Base-by-base conservation (phyloP, 2,113 vertebrate genomes). In the Pontoporia blainvillei region DNA sequence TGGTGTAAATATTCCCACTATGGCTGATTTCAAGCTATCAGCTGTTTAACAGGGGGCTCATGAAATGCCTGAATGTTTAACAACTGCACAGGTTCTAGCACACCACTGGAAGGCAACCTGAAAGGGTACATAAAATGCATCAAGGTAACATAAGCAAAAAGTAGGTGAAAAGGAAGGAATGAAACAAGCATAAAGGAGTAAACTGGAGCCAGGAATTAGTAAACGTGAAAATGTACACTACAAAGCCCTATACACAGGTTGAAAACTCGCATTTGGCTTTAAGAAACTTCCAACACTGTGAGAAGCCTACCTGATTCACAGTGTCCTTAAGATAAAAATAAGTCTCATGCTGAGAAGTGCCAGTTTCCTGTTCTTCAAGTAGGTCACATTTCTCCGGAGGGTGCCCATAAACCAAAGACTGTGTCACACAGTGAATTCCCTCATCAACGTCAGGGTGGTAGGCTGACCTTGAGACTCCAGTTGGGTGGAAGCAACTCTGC, bases 281-380 rank as follows among this genome's bases (percentile, higher is more conserved):
- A 73, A 96, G 86, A 91, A 67, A 57, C 57, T 78, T 87, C 20
- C 3, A 73, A 36, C 62, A 25, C 25, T 46, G 27, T 67, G 64
- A 86, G 61, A 67, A 27, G 57, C 59, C 87, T 82, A 75, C 91
- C 85, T 86, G 82, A 67, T 85, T 91, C 66, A 75, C 79, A 78
- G 72, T n/a, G 93, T 91, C 93, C 84, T 92, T 87, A 89, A 94
- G 72, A 94, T 78, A 91, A 94, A 97, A 96, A 90, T 73, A 90
- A 84, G 93, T 81, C 67, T 54, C 93, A 69, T 52, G 76, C 62
- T 93, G 90, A 97, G 95, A 94, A 92, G 93, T 36, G 73, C 83
- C 59, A 64, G 73, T 36, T 91, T 96, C 86, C 57, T 83, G 21
- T 61, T 86, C 78, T 61, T 92, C 89, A 95, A 95, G 83, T 92